Percentiles rank a stretch among this genome's conserved stretches.
phyloP scores from a whole-genome alignment of 2,797 vertebrate genomes.

The Petrocephalus sullivani region DNA sequence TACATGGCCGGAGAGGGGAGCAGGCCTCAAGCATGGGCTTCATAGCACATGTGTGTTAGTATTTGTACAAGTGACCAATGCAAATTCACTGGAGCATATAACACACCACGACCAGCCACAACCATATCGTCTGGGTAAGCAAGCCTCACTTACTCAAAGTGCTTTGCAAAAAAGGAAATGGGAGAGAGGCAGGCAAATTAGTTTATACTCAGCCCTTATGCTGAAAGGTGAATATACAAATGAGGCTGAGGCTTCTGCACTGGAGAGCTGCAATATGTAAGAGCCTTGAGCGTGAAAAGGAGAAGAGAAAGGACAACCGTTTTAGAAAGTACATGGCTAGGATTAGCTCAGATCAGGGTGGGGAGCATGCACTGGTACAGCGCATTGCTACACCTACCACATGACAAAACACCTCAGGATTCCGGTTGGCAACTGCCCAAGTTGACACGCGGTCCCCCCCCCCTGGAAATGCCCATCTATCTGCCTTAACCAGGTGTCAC shows the following conservation, averaged over 20 bases:
- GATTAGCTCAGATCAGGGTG: neutral
- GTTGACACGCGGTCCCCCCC: too few relatives aligned
- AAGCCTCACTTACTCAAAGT: neutral
- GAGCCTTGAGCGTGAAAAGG: slow-evolving; percentile 25
- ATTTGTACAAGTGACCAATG: neutral
- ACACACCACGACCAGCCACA: neutral
- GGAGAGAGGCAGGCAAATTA: slow-evolving; percentile 12
- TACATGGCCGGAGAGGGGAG: neutral
- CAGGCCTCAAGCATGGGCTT: slow-evolving; percentile 1
- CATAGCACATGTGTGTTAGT: neutral
- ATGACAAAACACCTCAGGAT: too few relatives aligned
- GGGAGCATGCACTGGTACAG: neutral
- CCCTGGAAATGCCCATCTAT: too few relatives aligned
- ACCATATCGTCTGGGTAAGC: neutral
- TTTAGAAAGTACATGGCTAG: neutral
- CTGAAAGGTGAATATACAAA: neutral
- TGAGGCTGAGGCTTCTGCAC: neutral
- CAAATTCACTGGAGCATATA: neutral
- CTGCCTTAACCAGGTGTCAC: too few relatives aligned
- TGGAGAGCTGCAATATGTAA: neutral
- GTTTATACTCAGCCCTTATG: neutral
- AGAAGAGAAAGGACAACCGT: neutral
- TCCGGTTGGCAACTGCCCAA: too few relatives aligned
- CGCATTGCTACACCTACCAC: too few relatives aligned
- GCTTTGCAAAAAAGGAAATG: slow-evolving; percentile 13